Evolutionary conservation across 1,140 invertebrate genomes (phyloP).

Genomic region (Arion vulgaris): DNA sequence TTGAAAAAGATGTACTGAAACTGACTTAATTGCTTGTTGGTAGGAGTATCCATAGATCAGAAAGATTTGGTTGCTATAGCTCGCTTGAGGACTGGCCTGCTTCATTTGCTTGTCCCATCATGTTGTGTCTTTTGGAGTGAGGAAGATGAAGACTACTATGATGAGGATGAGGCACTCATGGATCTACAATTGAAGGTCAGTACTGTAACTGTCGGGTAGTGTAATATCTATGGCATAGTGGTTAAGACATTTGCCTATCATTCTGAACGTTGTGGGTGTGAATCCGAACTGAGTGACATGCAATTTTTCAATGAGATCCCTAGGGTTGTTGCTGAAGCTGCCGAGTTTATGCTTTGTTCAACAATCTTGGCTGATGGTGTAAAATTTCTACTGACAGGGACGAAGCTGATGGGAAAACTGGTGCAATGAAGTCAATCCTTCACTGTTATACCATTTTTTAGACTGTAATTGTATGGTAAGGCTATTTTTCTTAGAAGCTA

Average conservation of each 20-base stretch:
- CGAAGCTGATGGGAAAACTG: too few species aligned
- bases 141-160: conserved; percentile 40
- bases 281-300: too few species aligned
- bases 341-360: too few species aligned
- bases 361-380: neutral
- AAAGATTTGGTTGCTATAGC: conserved; percentile 12
- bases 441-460: neutral
- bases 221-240: too few species aligned
- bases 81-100: neutral
- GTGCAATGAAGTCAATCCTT: too few species aligned
- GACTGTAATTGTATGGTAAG: neutral
- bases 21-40: neutral
- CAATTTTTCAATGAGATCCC: too few species aligned
- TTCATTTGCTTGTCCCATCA: conserved; percentile 6
- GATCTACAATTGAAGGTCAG: conserved; percentile 33
- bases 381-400: neutral
- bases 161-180: conserved; percentile 27
- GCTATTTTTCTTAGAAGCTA: too few species aligned
- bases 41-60: conserved; percentile 10
- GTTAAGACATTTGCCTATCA: too few species aligned
- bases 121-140: conserved; percentile 33
- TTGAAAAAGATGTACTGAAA: too few species aligned
- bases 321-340: too few species aligned
- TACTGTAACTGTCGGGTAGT: neutral
- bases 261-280: too few species aligned